A percentile compares a stretch with the other conserved stretches of the same genome.
Evolutionary conservation across 2,797 vertebrate genomes (phyloP).

Genomic region (Manis crassicaudata): DNA sequence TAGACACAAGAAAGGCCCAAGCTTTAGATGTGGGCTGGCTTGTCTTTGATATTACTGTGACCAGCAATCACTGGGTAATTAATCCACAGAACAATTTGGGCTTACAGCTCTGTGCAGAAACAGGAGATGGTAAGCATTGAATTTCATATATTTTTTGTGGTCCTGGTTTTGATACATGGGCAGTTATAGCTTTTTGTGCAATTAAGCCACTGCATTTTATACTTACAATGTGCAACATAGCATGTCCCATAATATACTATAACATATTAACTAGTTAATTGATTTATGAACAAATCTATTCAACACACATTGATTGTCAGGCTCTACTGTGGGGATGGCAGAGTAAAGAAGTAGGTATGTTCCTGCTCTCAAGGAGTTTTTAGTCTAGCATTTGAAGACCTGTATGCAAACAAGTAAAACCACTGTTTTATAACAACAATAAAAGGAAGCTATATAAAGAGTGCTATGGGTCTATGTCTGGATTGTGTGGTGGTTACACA

Average conservation of each 20-base stretch:
- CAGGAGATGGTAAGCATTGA: constrained; percentile 91
- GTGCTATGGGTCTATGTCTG: background rate
- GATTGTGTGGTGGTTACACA: background rate
- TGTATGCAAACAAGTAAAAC: background rate
- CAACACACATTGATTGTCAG: background rate
- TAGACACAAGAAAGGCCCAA: constrained; percentile 94
- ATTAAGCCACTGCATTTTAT: background rate
- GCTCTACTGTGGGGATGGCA: background rate
- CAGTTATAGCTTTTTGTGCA: background rate
- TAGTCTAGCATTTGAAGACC: background rate
- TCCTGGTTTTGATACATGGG: background rate
- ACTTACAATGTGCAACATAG: background rate
- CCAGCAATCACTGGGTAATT: constrained; percentile 99
- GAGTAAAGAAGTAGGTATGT: background rate
- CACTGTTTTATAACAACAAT: background rate
- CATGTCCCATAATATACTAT: background rate
- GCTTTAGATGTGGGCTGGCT: constrained; percentile 97
- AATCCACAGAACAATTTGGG: constrained; percentile 98
- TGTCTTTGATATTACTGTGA: constrained; percentile 98
- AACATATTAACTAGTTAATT: background rate
- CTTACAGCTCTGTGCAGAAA: constrained; percentile 96
- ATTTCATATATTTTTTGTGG: background rate
- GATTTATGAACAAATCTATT: background rate
- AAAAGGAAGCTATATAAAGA: background rate
- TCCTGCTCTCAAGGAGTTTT: background rate